Evolutionary conservation across 2,113 vertebrate species (phyloP), one percentile per base, ranked within the genome.

Genomic region (Ptychochromis oligacanthus): DNA sequence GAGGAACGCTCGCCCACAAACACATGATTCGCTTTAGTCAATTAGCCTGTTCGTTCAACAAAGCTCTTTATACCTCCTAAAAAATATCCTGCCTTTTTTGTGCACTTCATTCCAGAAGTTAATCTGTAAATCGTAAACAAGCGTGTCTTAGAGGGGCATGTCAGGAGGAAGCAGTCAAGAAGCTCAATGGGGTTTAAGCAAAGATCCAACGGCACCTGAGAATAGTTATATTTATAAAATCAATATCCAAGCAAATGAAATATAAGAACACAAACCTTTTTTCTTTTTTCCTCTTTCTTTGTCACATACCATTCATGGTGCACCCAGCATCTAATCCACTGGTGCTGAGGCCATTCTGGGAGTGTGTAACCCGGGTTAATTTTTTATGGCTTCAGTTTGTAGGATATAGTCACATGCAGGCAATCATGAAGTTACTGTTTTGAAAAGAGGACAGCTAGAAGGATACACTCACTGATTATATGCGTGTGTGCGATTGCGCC

Each of bases 11-110:
- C 20, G 28, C 90, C 83, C 54, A 61, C 85, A 85, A 91, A 90
- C 88, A 83, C 87, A 83, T 93, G 91, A 94, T 89, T 89, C 82
- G 77, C 84, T 92, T 93, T 78, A 90, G 83, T 92, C 81, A 89
- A 92, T 94, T 92, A 91, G 81, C 65, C 65, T 79, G 62, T 87
- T 82, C 31, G 20, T 77, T 89, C 76, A 43, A 72, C 70, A 77
- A 77, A 82, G 74, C 79, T 82, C 80, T 88, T 90, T 83, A 87
- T 87, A 82, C 80, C 85, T 76, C 64, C 62, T 72, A 56, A 43
- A 80, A 76, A 80, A 88, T 77, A 61, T 84, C 67, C 61, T 59
- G 70, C 77, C 81, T 86, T 91, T 88, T 86, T 91, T 88, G 85
- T 75, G 64, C 43, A 24, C 5, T 58, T 90, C 57, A 88, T 92